Percentiles rank a stretch among this genome's conserved stretches.
phyloP scores from a whole-genome alignment of 2,113 vertebrate genomes.

The Nannobrachium achirus region DNA sequence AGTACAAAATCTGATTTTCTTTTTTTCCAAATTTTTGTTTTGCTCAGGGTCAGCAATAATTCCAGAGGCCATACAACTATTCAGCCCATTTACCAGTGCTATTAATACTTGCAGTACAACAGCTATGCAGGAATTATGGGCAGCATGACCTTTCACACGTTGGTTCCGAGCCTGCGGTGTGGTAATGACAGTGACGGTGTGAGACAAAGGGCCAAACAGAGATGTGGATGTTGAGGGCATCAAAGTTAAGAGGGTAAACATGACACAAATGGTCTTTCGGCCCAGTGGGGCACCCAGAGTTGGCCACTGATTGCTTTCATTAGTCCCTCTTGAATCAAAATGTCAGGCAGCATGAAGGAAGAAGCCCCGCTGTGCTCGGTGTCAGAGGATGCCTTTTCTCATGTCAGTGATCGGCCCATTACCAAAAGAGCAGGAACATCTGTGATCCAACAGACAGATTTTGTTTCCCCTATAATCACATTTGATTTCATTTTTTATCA shows the following conservation, averaged over 20 bases:
- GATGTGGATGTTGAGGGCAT: conserved; percentile 32
- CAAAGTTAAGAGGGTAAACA: conserved; percentile 63
- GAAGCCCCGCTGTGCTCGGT: conserved; percentile 51
- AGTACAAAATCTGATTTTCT: too few relatives aligned
- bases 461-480: background rate
- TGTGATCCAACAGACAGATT: background rate
- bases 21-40: too few relatives aligned
- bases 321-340: conserved; percentile 74
- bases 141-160: conserved; percentile 19
- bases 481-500: background rate
- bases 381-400: conserved; percentile 62
- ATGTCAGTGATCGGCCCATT: conserved; percentile 16
- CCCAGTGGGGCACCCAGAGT: conserved; percentile 59
- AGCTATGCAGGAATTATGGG: background rate
- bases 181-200: conserved; percentile 18
- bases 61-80: background rate
- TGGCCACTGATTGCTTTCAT: conserved; percentile 74
- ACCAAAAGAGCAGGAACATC: conserved; percentile 6
- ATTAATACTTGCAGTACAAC: background rate
- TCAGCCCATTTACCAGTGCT: background rate
- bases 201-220: conserved; percentile 34
- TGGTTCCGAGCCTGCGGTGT: conserved; percentile 8
- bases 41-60: too few relatives aligned
- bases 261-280: conserved; percentile 60
- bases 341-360: conserved; percentile 73